phyloP scores from a whole-genome alignment of 30 jellyfish, hydroid and myxozoan species.

The Mastigias papua region DNA sequence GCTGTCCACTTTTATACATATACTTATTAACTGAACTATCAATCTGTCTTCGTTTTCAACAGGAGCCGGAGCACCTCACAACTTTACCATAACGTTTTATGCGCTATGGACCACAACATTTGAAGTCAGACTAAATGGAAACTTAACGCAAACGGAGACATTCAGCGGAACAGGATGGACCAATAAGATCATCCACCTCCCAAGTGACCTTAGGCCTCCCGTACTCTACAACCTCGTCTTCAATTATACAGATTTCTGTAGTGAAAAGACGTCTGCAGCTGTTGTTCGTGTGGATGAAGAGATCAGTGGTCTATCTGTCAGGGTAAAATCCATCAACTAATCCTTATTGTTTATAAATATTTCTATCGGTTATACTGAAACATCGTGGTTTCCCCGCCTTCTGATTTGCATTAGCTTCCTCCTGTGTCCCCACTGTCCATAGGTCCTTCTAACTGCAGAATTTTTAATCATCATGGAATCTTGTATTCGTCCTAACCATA shows the following conservation, averaged over 20 bases:
- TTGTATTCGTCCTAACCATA: too few species aligned
- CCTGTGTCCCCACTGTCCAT: too few species aligned
- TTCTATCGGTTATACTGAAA: too few species aligned
- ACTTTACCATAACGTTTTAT: constrained; percentile 25
- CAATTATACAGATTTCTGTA: constrained; percentile 56
- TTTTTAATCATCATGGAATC: too few species aligned
- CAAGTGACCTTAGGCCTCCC: constrained; percentile 48
- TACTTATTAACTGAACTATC: too few species aligned
- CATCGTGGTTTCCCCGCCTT: too few species aligned
- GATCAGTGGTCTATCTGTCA: constrained; percentile 24
- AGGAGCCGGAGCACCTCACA: constrained; percentile 26
- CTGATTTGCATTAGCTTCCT: too few species aligned
- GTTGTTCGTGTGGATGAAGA: constrained; percentile 32
- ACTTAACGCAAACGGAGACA: constrained; percentile 32
- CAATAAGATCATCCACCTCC: constrained; percentile 3
- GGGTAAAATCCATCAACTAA: neutral
- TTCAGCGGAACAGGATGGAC: constrained; percentile 29
- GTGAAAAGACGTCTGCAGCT: constrained; percentile 14
- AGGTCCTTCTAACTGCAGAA: too few species aligned
- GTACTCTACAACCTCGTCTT: constrained; percentile 19
- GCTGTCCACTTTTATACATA: too few species aligned
- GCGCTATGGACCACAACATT: constrained; percentile 48
- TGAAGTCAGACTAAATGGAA: constrained; percentile 44
- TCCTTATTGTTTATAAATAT: too few species aligned
- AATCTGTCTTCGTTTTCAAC: neutral